A percentile compares a stretch with the other conserved stretches of the same genome.
Evolutionary conservation across 2,113 vertebrate genomes (phyloP).

Genomic region (Carollia perspicillata): DNA sequence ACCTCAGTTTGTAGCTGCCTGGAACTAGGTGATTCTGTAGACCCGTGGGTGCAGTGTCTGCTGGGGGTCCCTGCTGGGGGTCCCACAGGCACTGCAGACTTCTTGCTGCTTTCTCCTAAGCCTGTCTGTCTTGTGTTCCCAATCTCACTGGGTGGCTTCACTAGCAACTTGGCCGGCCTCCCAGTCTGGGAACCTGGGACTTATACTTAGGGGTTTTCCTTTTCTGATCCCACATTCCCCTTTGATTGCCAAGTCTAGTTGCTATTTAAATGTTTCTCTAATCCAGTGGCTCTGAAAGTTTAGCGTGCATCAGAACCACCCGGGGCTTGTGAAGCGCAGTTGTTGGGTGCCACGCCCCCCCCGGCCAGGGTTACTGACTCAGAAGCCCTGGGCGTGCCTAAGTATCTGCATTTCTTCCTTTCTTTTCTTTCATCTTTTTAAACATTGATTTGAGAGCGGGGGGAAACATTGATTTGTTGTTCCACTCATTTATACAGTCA

Average conservation of each 20-base stretch:
- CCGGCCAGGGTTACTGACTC: not conserved
- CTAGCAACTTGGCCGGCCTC: not conserved
- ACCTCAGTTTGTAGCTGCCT: not conserved
- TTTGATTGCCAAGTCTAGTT: not conserved
- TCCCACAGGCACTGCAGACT: fast-evolving
- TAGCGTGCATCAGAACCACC: not conserved
- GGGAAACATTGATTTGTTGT: too few species aligned
- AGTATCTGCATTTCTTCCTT: not conserved
- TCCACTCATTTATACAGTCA: too few species aligned
- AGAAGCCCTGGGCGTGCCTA: not conserved
- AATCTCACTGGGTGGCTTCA: not conserved
- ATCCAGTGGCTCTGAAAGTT: not conserved
- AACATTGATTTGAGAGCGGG: too few species aligned
- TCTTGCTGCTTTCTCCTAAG: not conserved
- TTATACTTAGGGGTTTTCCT: not conserved
- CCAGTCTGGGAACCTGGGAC: not conserved
- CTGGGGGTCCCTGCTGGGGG: not conserved
- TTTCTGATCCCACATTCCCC: not conserved
- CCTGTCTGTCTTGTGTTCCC: not conserved
- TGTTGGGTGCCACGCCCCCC: not conserved
- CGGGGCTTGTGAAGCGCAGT: not conserved
- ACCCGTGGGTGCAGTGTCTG: not conserved
- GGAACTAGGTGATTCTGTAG: not conserved
- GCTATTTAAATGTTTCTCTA: not conserved
- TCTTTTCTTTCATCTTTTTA: not conserved